These are phyloP conservation scores for Heliornis fulica DNA, from an alignment of 2,113 vertebrate species.

Conservation along the genomic window DNA sequence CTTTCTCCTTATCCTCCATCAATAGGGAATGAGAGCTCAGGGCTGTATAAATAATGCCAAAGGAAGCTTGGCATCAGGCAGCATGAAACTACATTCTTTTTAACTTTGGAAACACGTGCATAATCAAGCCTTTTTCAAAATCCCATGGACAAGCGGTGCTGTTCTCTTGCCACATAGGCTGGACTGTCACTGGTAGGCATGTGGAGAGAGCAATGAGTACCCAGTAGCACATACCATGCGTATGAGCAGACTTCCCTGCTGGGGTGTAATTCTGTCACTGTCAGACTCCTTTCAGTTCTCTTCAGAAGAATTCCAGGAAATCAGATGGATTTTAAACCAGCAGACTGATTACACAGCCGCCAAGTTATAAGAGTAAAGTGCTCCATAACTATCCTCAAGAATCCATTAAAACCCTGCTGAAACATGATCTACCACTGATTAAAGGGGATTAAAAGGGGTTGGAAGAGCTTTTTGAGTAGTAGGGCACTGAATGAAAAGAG, in stretches of 20 bases:
- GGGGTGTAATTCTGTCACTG: neutral
- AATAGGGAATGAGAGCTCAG: neutral
- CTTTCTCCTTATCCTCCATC: neutral
- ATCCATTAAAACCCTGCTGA: conserved; percentile 22
- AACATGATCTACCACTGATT: conserved; percentile 37
- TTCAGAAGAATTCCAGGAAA: conserved; percentile 48
- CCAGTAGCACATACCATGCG: neutral
- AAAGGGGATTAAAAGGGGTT: neutral
- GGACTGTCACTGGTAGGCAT: neutral
- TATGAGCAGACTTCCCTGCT: neutral
- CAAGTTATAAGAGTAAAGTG: neutral
- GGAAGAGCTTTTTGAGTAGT: neutral
- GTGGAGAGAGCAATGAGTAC: neutral
- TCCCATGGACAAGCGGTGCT: fast-evolving
- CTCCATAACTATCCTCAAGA: neutral
- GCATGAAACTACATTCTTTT: neutral
- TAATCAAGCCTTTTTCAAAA: neutral
- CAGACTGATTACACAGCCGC: neutral
- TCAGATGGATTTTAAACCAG: conserved; percentile 8
- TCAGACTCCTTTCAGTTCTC: neutral
- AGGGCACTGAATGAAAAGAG: neutral
- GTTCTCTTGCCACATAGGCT: fast-evolving
- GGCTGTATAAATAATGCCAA: neutral
- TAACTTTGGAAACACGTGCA: neutral
- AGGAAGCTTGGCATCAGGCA: neutral